These are phyloP conservation scores for Platyrinchus mystaceus DNA, from an alignment of 2,797 vertebrate species.

Conservation along the genomic window DNA sequence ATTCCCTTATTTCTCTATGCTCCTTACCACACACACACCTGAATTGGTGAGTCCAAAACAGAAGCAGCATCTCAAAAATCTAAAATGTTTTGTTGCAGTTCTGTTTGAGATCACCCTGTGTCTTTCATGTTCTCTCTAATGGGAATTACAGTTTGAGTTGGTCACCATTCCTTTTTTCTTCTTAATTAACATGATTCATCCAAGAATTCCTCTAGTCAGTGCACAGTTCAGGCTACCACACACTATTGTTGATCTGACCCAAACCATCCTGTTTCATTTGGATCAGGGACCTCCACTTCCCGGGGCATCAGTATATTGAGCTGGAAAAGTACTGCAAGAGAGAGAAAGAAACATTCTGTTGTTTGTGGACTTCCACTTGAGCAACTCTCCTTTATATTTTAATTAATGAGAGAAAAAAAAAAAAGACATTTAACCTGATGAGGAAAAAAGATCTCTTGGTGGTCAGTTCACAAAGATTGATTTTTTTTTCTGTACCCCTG, in stretches of 20 bases:
- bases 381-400: neutral
- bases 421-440: neutral
- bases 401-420: neutral
- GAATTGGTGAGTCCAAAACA: neutral
- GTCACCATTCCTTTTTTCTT: neutral
- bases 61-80: neutral
- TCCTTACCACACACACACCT: rapidly evolving
- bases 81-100: neutral
- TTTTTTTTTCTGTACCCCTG: neutral
- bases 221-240: neutral
- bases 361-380: neutral
- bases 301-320: neutral
- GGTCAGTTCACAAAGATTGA: neutral
- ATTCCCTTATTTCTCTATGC: rapidly evolving
- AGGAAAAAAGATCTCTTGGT: rapidly evolving
- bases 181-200: neutral
- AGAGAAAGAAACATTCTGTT: neutral
- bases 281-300: neutral
- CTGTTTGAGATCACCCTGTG: neutral
- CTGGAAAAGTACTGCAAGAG: neutral
- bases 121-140: neutral
- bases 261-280: neutral
- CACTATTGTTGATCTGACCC: neutral
- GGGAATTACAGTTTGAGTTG: neutral
- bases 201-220: neutral